Evolutionary conservation across 2,113 vertebrate species (phyloP).

Genomic region (Megaceryle maxima): DNA sequence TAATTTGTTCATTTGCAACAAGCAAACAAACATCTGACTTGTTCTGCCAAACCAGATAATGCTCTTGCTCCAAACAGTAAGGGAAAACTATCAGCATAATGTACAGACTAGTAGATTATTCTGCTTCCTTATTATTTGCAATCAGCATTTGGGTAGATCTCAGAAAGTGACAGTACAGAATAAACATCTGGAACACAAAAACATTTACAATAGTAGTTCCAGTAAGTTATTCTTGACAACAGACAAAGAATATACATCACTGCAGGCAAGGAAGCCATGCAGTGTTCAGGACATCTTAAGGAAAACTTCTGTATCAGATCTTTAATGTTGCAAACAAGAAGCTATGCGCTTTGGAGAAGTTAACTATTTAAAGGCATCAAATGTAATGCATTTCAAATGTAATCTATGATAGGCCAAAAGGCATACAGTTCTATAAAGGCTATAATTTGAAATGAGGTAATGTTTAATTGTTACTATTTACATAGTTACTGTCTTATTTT

Average conservation of each 20-base stretch:
- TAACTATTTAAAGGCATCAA: neutral
- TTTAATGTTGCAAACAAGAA: neutral
- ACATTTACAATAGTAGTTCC: neutral
- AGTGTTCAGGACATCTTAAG: neutral
- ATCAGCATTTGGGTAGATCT: neutral
- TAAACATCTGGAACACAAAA: neutral
- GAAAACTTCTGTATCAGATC: neutral
- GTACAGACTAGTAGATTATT: neutral
- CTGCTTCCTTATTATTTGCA: neutral
- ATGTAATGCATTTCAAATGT: neutral
- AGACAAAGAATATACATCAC: neutral
- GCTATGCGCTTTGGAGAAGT: neutral
- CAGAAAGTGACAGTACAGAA: neutral
- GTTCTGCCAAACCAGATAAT: neutral
- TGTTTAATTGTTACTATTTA: constrained; percentile 17
- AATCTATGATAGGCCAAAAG: neutral
- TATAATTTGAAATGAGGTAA: neutral
- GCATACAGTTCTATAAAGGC: neutral
- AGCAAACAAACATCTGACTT: neutral
- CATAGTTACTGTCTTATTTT: neutral
- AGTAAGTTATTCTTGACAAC: neutral
- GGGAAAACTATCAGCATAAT: neutral
- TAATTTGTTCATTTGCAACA: neutral
- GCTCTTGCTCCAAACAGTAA: neutral
- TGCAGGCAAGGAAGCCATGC: neutral